A percentile compares a stretch with the other conserved stretches of the same genome.
Evolutionary conservation across 2,113 vertebrate genomes (phyloP).

Genomic region (Cygnus atratus): DNA sequence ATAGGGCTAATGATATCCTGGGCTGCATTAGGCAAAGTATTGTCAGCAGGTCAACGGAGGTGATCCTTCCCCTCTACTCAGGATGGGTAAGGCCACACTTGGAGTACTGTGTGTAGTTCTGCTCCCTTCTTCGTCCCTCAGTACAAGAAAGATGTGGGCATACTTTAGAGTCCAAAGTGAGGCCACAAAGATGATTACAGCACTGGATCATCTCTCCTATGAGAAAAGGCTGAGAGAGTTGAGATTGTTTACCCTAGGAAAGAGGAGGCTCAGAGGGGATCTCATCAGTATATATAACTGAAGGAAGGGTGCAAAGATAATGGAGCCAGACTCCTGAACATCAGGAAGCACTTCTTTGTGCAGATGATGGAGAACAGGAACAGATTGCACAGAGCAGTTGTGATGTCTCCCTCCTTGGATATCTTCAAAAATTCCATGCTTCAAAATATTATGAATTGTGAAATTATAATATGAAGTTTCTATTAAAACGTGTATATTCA

Average conservation of each 20-base stretch:
- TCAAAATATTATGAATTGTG: constrained; percentile 1
- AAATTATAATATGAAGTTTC: not conserved
- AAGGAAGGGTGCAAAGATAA: no score
- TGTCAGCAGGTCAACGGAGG: not conserved
- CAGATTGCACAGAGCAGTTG: no score
- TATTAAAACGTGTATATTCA: not conserved
- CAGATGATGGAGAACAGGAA: no score
- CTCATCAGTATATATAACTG: no score
- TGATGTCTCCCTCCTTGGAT: not conserved
- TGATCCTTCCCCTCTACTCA: not conserved
- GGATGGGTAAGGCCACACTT: not conserved
- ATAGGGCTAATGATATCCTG: not conserved
- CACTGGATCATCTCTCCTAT: not conserved
- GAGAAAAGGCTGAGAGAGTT: no score
- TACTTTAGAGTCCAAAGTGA: not conserved
- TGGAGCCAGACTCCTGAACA: no score
- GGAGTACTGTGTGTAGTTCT: not conserved
- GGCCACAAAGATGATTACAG: not conserved
- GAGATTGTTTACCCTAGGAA: no score
- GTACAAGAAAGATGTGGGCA: not conserved
- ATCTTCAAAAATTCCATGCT: not conserved
- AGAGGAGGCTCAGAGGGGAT: no score
- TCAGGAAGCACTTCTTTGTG: no score
- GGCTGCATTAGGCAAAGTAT: not conserved
- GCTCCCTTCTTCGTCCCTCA: not conserved